These are phyloP conservation scores for Parelbella ahira DNA, from an alignment of 2,888 invertebrate genomes.

Conservation along the genomic window DNA sequence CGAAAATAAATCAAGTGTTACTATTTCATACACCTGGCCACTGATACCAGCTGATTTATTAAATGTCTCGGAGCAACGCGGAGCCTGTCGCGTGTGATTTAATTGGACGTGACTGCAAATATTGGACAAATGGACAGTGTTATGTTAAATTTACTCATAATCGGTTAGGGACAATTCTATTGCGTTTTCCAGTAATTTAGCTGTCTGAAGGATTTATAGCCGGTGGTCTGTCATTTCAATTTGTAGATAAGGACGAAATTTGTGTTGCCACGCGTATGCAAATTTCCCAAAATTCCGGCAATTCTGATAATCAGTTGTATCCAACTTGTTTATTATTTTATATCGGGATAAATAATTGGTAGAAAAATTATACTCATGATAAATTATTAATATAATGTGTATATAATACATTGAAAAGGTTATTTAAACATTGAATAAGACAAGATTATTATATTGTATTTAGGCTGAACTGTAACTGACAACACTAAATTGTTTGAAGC, in stretches of 20 bases:
- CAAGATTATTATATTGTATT: too few relatives aligned
- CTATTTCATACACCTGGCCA: conserved; percentile 16
- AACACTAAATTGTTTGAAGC: conserved; percentile 2
- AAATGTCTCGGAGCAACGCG: conserved; percentile 1
- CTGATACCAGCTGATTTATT: conserved; percentile 20
- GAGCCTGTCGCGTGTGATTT: conserved; percentile 3
- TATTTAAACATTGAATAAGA: too few relatives aligned
- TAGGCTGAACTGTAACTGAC: neutral
- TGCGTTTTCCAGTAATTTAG: conserved; percentile 24
- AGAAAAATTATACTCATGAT: too few relatives aligned
- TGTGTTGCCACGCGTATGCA: conserved; percentile 1
- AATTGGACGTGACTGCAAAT: conserved; percentile 10
- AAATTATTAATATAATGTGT: too few relatives aligned
- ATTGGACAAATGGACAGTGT: conserved; percentile 16
- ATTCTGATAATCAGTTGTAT: too few relatives aligned
- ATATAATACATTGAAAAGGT: too few relatives aligned
- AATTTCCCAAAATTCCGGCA: neutral
- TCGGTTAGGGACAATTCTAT: conserved; percentile 26
- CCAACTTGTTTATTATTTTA: too few relatives aligned
- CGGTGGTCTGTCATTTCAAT: conserved; percentile 15
- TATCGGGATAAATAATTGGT: too few relatives aligned
- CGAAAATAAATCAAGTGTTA: conserved; percentile 21
- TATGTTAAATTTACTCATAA: conserved; percentile 19
- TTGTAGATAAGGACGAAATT: conserved; percentile 14
- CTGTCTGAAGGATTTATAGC: conserved; percentile 15